Percentiles rank a stretch among this genome's conserved stretches.
Evolutionary conservation across 1,140 invertebrate genomes (phyloP).

Genomic region (Drosophila prosaltans): DNA sequence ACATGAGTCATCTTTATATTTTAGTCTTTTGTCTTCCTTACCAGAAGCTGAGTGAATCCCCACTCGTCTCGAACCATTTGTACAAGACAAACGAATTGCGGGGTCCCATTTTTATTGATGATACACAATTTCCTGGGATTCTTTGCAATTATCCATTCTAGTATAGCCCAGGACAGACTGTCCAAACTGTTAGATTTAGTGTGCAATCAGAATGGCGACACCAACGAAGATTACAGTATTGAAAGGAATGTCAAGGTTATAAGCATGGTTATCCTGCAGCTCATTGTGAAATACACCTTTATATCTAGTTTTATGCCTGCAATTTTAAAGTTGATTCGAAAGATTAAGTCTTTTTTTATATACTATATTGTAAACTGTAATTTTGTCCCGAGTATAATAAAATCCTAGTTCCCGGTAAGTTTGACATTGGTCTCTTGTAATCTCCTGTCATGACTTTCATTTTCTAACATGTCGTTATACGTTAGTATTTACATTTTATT

Average conservation of each 20-base stretch:
- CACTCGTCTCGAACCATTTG: conserved; percentile 86
- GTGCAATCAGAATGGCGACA: conserved; percentile 48
- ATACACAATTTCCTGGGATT: conserved; percentile 88
- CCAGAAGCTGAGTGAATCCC: too few relatives aligned
- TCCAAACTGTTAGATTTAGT: conserved; percentile 83
- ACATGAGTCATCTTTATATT: too few relatives aligned
- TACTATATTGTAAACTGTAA: background rate
- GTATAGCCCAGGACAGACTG: conserved; percentile 84
- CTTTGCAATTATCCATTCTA: conserved; percentile 86
- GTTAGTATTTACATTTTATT: too few relatives aligned
- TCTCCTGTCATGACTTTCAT: too few relatives aligned
- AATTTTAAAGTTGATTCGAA: too few relatives aligned
- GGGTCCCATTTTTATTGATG: conserved; percentile 88
- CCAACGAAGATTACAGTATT: conserved; percentile 56
- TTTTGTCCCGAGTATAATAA: background rate
- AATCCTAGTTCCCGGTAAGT: too few relatives aligned
- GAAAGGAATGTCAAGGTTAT: conserved; percentile 53
- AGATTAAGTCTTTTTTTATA: background rate
- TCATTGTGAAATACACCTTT: background rate
- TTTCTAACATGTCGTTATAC: too few relatives aligned
- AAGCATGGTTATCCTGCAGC: conserved; percentile 36
- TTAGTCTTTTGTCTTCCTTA: too few relatives aligned
- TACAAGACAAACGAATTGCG: conserved; percentile 90
- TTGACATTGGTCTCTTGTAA: too few relatives aligned
- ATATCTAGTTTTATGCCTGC: background rate